Base-by-base conservation (phyloP, 2,113 vertebrate genomes). In the Perca schrenkii region DNA sequence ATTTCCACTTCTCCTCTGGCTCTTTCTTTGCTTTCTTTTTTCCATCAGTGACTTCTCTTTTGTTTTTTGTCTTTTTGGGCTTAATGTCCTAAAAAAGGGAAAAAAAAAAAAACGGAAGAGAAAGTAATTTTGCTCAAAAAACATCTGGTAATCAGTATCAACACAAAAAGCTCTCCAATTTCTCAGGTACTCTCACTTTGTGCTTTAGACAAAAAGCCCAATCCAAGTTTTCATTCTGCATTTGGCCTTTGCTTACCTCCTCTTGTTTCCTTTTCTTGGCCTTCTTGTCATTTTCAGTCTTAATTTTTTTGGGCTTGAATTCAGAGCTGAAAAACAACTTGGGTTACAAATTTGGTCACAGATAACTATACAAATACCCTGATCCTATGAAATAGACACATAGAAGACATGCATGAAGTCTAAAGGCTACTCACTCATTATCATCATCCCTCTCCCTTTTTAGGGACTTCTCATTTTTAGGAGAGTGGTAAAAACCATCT, bases 1-100 rank as follows among this genome's bases (percentile, higher is more conserved):
- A 99, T 97, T 99, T 99, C 98, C 98, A 99, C 87, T 99, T 99
- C 84, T 99, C 97, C 47, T 99, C 98, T 74, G 97, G 97, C 86
- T 99, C 98, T 87, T 99, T 99, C 89, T 99, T 99, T 25, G 89
- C 95, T 83, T 97, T 99, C 95, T 97, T 98, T 93, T 98, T 99
- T 62, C 95, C 96, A 83, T 97, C 97, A 0, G 91, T 89, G 50
- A 94, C 97, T 79, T 92, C 94, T 85, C 92, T 97, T 94, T 97
- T 98, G 90, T 95, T 95, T 96, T 97, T 99, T 87, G 89, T 96
- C 92, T 98, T 99, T 94, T 98, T 98, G 87, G 96, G 90, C 94
- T 98, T 98, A 31, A 88, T 90, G 58, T 97, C 97, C 97, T 91
- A 62, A 75, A 89, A 65, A 88, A n/a, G n/a, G n/a, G n/a, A n/a